Evolutionary conservation across 2,797 vertebrate species (phyloP), one percentile per base, ranked within the genome.

Genomic region (Phylloscopus collybita): DNA sequence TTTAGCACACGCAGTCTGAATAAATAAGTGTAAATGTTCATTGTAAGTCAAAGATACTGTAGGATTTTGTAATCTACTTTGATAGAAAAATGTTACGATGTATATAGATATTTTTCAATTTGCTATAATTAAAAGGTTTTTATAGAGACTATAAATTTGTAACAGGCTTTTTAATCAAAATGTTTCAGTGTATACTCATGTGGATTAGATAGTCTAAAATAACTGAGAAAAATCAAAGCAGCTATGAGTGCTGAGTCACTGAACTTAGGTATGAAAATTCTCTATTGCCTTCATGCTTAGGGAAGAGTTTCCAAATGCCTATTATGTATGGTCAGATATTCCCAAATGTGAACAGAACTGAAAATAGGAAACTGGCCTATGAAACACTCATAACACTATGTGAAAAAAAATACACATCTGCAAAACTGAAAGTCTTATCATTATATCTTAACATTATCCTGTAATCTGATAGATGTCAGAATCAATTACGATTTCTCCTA

Each of bases 401-500:
- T 10, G 19, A 45, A 45, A 45, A 45, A 38, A 59, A 85, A 34
- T 47, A 51, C 19, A 49, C n/a, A 44, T 69, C 74, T 90, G 38
- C 27, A 89, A 93, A 90, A 80, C 38, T 94, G 79, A 90, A 88
- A 95, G 93, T 82, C 34, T 88, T 86, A n/a, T n/a, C n/a, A n/a
- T n/a, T n/a, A 89, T 96, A 86, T 75, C 70, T 80, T 96, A 97
- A 94, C 72, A 17, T 95, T 70, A 67, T 67, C 53, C 22, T 90
- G 20, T 49, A 93, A 92, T 94, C 44, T 93, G 72, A 76, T 92
- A 73, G 65, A 86, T 91, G 86, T 73, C 91, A 79, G 57, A 97
- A 96, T 88, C 91, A 96, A 82, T 97, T 94, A 88, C 29, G 3
- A 30, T 69, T 95, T 96, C 54, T 71, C 80, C 44, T 88, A 80